Conservation (phyloP, 2,888 invertebrate species). For the Cephalotes varians region DNA sequence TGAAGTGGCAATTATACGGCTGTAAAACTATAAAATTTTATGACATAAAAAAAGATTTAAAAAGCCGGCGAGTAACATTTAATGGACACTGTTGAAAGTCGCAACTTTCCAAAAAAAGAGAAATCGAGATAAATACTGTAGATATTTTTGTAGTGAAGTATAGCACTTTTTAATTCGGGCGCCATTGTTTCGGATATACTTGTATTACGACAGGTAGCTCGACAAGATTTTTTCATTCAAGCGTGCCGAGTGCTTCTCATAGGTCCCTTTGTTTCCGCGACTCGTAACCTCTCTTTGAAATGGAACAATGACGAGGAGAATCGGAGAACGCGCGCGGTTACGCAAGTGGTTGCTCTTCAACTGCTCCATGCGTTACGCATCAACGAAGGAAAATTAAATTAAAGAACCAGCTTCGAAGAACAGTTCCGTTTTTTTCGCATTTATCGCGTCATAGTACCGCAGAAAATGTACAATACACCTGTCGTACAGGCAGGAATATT, state of each 20-base stretch:
- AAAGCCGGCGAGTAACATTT: not conserved
- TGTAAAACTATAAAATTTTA: too few relatives aligned
- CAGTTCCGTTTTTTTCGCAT: conserved; percentile 34
- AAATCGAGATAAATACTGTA: conserved; percentile 11
- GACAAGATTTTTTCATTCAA: conserved; percentile 36
- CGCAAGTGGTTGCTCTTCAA: conserved; percentile 41
- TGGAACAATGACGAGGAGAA: conserved; percentile 29
- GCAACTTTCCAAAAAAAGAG: not conserved
- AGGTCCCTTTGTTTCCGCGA: conserved; percentile 42
- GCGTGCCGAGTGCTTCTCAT: conserved; percentile 30
- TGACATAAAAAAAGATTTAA: not conserved
- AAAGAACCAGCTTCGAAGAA: conserved; percentile 33
- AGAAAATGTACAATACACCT: conserved; percentile 5
- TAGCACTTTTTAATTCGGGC: conserved; percentile 14
- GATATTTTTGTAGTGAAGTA: not conserved
- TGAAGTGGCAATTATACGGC: not conserved
- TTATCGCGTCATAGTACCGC: not conserved
- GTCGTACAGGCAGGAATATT: conserved; percentile 20
- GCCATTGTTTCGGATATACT: conserved; percentile 6
- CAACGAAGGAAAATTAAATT: conserved; percentile 22
- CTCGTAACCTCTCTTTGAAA: conserved; percentile 32
- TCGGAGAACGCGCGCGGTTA: conserved; percentile 29
- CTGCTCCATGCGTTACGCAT: conserved; percentile 40
- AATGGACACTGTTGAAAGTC: not conserved
- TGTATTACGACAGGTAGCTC: conserved; percentile 7